Percentiles rank a stretch among this genome's conserved stretches.
These are phyloP conservation scores for Drosophila subobscura DNA, from an alignment of 1,140 invertebrate genomes.

Conservation along the genomic window DNA sequence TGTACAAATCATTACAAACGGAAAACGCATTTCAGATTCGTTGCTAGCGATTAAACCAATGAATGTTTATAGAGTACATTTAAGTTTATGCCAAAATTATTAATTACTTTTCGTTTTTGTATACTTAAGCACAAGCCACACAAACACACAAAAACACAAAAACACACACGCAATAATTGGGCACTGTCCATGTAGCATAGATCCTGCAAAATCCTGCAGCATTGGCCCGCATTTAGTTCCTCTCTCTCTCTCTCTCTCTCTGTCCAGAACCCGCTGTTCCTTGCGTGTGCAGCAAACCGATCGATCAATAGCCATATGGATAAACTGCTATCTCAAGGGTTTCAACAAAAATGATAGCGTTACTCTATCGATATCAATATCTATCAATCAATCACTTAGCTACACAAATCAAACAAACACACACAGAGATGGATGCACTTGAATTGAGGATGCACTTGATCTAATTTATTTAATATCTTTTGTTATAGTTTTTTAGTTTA, in stretches of 20 bases:
- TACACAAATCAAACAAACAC: constrained; percentile 36
- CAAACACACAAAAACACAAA: constrained; percentile 1
- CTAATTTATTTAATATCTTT: constrained; percentile 62
- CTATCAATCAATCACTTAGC: constrained; percentile 30
- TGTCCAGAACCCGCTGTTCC: constrained; percentile 42
- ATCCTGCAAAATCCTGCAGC: constrained; percentile 41
- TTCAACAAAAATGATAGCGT: constrained; percentile 53
- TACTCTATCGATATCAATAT: constrained; percentile 26
- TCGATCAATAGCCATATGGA: constrained; percentile 51
- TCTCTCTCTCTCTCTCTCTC: constrained; percentile 26
- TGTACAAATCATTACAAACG: constrained; percentile 60
- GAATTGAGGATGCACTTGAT: constrained; percentile 60
- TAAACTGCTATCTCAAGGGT: constrained; percentile 69
- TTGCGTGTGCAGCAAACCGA: constrained; percentile 42
- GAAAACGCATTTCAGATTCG: constrained; percentile 42
- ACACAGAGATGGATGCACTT: constrained; percentile 27
- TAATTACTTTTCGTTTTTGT: constrained; percentile 48
- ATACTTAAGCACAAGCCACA: constrained; percentile 64
- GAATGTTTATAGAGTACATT: constrained; percentile 63
- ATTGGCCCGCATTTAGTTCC: constrained; percentile 63
- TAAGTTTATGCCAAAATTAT: constrained; percentile 74
- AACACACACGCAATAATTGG: constrained; percentile 18
- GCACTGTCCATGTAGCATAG: constrained; percentile 61
- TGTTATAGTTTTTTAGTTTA: constrained; percentile 68
- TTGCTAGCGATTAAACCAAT: constrained; percentile 53